These are phyloP conservation scores for Drosophila rellima DNA, from an alignment of 2,888 invertebrate species.

Conservation along the genomic window DNA sequence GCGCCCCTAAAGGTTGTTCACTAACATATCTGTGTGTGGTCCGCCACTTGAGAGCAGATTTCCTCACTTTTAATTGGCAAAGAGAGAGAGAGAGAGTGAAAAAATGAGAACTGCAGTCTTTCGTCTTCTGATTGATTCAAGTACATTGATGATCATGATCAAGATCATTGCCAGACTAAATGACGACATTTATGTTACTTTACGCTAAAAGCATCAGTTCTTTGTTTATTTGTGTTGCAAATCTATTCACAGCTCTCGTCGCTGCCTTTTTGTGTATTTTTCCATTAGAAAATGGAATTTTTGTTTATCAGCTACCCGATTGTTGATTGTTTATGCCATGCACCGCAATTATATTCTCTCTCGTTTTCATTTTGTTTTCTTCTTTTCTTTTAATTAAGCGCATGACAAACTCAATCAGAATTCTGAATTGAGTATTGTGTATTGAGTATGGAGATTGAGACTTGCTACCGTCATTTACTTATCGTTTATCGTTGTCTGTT, in stretches of 20 bases:
- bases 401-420: constrained; percentile 48
- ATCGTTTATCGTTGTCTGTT: constrained; percentile 35
- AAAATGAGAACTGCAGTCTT: background rate
- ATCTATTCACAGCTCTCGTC: constrained; percentile 70
- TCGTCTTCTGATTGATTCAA: constrained; percentile 59
- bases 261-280: constrained; percentile 39
- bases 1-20: constrained; percentile 35
- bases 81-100: constrained; percentile 2
- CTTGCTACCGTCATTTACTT: constrained; percentile 47
- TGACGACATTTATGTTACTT: constrained; percentile 36
- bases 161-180: constrained; percentile 53
- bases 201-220: constrained; percentile 13
- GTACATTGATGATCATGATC: constrained; percentile 31
- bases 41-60: constrained; percentile 61
- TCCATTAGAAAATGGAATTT: constrained; percentile 65
- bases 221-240: constrained; percentile 76
- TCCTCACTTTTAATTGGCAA: constrained; percentile 71
- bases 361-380: background rate
- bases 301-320: constrained; percentile 52
- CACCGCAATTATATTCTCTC: constrained; percentile 67
- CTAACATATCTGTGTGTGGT: constrained; percentile 14
- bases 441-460: constrained; percentile 24
- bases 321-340: constrained; percentile 65
- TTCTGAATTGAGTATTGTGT: constrained; percentile 16
- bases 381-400: constrained; percentile 57